Conservation (phyloP, 1,140 invertebrate species). For the Tetranychus urticae region DNA sequence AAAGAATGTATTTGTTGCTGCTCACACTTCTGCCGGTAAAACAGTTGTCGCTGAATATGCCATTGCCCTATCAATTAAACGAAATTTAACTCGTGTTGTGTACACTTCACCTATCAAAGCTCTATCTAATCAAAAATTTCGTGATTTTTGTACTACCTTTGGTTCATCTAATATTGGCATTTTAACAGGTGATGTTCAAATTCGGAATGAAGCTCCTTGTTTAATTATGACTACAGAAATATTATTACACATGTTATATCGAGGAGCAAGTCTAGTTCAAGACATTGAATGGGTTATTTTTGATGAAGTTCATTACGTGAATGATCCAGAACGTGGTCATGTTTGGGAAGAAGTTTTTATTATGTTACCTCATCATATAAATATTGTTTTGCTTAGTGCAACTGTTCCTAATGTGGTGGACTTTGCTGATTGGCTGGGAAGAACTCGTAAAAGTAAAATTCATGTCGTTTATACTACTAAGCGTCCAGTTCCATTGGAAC, state of each 20-base stretch:
- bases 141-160: constrained; percentile 60
- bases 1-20: constrained; percentile 89
- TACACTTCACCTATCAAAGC: constrained; percentile 99
- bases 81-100: constrained; percentile 37
- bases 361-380: constrained; percentile 73
- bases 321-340: constrained; percentile 87
- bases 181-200: constrained; percentile 19
- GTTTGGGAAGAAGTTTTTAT: constrained; percentile 99
- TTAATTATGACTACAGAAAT: constrained; percentile 99
- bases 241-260: constrained; percentile 74
- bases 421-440: constrained; percentile 92
- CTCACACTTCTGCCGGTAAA: constrained; percentile 96
- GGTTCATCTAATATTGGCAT: constrained; percentile 22
- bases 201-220: constrained; percentile 58
- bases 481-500: constrained; percentile 79
- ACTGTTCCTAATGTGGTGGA: constrained; percentile 91
- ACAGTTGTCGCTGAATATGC: constrained; percentile 98
- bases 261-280: constrained; percentile 72
- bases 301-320: constrained; percentile 98
- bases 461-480: constrained; percentile 83
- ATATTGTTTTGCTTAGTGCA: constrained; percentile 87
- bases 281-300: constrained; percentile 98
- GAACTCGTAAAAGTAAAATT: constrained; percentile 71
- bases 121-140: constrained; percentile 94
- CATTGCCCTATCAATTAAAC: constrained; percentile 44